Evolutionary conservation across 1,140 invertebrate species (phyloP).

Genomic region (Hirudo medicinalis): DNA sequence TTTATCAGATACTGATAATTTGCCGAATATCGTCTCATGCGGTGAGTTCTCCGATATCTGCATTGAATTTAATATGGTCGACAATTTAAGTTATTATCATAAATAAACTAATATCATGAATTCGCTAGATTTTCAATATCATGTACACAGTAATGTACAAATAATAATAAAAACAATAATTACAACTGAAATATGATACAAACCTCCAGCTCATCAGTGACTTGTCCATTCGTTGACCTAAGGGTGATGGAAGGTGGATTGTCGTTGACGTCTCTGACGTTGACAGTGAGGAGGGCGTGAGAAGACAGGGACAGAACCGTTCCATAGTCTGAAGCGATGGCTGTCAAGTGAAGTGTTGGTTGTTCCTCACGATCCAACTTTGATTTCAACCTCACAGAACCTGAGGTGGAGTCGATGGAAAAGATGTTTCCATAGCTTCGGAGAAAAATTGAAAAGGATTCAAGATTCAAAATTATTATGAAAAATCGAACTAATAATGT

Average conservation of each 20-base stretch:
- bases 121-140: no score
- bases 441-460: no score
- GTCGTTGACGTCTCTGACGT: slow-evolving; percentile 11
- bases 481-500: no score
- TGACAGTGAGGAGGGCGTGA: neutral
- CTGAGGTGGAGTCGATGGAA: neutral
- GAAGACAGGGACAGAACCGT: no score
- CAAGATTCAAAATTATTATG: no score
- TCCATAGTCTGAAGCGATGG: neutral
- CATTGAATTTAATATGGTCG: neutral
- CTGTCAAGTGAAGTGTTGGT: neutral
- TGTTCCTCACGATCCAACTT: neutral
- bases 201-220: no score
- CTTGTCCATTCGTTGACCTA: neutral
- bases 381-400: neutral
- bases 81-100: neutral
- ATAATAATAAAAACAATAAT: no score
- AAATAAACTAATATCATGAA: no score
- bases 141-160: no score
- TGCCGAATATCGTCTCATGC: neutral
- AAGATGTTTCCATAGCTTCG: neutral
- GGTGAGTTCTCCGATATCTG: neutral
- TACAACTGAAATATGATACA: no score
- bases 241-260: neutral
- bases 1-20: neutral